phyloP scores from a whole-genome alignment of 2,797 vertebrate genomes.

The Melanogrammus aeglefinus region DNA sequence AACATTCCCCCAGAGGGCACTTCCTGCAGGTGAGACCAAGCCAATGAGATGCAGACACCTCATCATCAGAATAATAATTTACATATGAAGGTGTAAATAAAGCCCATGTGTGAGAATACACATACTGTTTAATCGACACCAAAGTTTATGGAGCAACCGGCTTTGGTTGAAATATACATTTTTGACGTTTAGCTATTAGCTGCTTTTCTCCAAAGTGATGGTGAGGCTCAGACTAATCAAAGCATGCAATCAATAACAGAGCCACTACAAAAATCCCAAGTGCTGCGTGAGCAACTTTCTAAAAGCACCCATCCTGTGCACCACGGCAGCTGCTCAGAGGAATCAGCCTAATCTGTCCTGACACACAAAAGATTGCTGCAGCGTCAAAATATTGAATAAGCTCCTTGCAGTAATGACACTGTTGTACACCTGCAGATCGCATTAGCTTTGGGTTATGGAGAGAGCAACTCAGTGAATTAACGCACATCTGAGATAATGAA shows the following conservation, averaged over 20 bases:
- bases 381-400: conserved; percentile 43
- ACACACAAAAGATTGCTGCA: conserved; percentile 23
- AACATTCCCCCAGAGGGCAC: too few relatives aligned
- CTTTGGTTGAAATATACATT: background rate
- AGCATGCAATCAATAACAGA: background rate
- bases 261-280: background rate
- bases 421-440: conserved; percentile 43
- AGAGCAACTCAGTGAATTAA: conserved; percentile 41
- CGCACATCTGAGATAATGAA: conserved; percentile 38
- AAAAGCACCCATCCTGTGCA: too few relatives aligned
- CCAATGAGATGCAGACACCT: too few relatives aligned
- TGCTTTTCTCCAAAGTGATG: background rate
- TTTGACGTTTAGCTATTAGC: background rate
- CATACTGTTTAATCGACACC: background rate
- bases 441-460: conserved; percentile 41
- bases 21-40: too few relatives aligned
- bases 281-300: too few relatives aligned
- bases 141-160: background rate
- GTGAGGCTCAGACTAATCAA: background rate
- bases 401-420: conserved; percentile 37
- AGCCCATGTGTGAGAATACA: background rate
- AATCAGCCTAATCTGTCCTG: background rate
- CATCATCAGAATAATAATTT: too few relatives aligned
- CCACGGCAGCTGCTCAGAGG: background rate
- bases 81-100: too few relatives aligned